Conservation (phyloP, 2,797 vertebrate genomes). For the Cyprinodon diabolis region DNA sequence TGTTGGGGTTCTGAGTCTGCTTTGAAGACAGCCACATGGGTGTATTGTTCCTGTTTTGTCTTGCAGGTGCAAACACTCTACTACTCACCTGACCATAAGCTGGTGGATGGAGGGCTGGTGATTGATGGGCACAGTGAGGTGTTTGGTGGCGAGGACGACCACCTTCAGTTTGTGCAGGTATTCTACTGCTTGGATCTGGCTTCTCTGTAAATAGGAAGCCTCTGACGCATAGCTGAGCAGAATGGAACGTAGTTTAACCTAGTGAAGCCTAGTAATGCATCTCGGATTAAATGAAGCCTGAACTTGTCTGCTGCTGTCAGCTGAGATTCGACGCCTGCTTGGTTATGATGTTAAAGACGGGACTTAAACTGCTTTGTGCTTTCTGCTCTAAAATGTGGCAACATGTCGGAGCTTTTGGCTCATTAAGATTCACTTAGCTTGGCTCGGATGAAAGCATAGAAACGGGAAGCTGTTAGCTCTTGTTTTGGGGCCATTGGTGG, state of each 20-base stretch:
- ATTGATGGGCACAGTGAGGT: slow-evolving; percentile 95
- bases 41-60: slow-evolving; percentile 95
- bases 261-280: neutral
- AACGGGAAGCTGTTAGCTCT: slow-evolving; percentile 26
- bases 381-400: slow-evolving; percentile 28
- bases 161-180: slow-evolving; percentile 99
- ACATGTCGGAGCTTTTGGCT: slow-evolving; percentile 4
- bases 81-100: slow-evolving; percentile 99
- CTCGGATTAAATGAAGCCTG: neutral
- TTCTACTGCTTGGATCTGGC: slow-evolving; percentile 73
- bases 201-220: slow-evolving; percentile 25
- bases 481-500: slow-evolving; percentile 45
- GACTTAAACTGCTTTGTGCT: slow-evolving; percentile 15
- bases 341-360: slow-evolving; percentile 34
- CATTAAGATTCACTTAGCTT: slow-evolving; percentile 3
- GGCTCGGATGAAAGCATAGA: slow-evolving; percentile 19
- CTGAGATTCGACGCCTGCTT: slow-evolving; percentile 4
- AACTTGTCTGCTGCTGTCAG: too few relatives aligned
- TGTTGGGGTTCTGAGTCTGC: slow-evolving; percentile 74
- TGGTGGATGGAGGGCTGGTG: slow-evolving; percentile 98
- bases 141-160: slow-evolving; percentile 99
- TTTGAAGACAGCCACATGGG: slow-evolving; percentile 96
- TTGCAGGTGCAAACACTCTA: slow-evolving; percentile 99
- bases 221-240: slow-evolving; percentile 41
- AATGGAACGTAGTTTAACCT: slow-evolving; percentile 25